phyloP scores from a whole-genome alignment of 2,888 invertebrate genomes.

The Uropetala carovei region DNA sequence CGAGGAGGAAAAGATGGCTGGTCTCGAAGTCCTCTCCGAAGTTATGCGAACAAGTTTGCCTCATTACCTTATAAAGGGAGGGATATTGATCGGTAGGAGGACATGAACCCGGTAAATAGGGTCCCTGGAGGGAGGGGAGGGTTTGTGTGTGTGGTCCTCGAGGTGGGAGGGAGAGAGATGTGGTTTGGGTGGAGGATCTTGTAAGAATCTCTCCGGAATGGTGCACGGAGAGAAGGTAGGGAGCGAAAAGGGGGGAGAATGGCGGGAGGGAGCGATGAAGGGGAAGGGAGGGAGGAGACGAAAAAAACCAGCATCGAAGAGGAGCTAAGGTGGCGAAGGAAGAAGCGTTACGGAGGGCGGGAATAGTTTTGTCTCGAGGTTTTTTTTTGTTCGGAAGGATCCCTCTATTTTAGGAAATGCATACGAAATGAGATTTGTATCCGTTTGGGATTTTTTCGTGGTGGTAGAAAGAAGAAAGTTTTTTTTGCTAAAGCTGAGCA shows the following conservation, averaged over 20 bases:
- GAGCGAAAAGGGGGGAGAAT: not conserved
- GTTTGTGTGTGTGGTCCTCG: not conserved
- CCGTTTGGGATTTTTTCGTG: not conserved
- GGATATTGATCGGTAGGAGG: constrained; percentile 55
- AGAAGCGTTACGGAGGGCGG: not conserved
- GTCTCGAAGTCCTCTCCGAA: constrained; percentile 46
- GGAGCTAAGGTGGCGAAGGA: too few relatives aligned
- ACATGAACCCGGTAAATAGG: constrained; percentile 58
- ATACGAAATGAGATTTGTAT: not conserved
- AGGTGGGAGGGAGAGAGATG: not conserved
- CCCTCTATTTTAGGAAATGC: not conserved
- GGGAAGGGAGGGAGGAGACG: not conserved
- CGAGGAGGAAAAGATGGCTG: constrained; percentile 44
- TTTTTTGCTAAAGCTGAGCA: constrained; percentile 14
- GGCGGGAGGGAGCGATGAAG: not conserved
- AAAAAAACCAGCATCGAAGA: too few relatives aligned
- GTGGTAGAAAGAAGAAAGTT: not conserved
- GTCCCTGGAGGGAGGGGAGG: not conserved
- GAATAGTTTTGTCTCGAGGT: not conserved
- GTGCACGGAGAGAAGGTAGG: not conserved
- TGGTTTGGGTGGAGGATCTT: not conserved
- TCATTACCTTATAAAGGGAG: constrained; percentile 60
- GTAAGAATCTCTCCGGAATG: too few relatives aligned
- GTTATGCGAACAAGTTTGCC: constrained; percentile 59
- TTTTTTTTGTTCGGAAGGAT: not conserved